Percentiles rank a stretch among this genome's conserved stretches.
Evolutionary conservation across 2,888 invertebrate genomes (phyloP).

Genomic region (Xylota sylvarum): DNA sequence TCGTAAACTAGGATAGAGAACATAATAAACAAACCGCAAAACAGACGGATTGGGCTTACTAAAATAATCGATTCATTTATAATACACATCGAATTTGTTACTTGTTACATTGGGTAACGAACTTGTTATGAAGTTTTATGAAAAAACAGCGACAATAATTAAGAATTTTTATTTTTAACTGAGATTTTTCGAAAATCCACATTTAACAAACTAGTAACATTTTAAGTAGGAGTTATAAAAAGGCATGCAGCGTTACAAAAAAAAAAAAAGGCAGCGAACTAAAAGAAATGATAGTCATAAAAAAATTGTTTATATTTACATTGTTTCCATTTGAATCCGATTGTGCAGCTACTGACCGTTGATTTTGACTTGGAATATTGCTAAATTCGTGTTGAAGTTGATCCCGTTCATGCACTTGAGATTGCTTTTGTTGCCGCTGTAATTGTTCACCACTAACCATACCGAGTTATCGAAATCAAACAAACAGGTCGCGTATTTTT

Average conservation of each 20-base stretch:
- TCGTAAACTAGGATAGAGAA: too few relatives aligned
- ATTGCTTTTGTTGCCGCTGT: slow-evolving; percentile 77
- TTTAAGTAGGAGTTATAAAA: not conserved
- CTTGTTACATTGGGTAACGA: too few relatives aligned
- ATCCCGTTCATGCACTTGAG: slow-evolving; percentile 79
- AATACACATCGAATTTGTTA: too few relatives aligned
- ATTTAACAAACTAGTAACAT: not conserved
- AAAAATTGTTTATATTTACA: slow-evolving; percentile 64
- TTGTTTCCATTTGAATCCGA: slow-evolving; percentile 74
- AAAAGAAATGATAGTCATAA: not conserved
- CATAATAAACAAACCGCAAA: too few relatives aligned
- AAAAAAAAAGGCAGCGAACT: not conserved
- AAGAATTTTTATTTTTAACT: too few relatives aligned
- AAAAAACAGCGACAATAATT: too few relatives aligned
- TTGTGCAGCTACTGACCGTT: slow-evolving; percentile 52
- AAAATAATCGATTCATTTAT: too few relatives aligned
- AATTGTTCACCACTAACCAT: slow-evolving; percentile 78
- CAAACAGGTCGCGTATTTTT: not conserved
- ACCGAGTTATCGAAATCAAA: slow-evolving; percentile 46
- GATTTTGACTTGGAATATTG: slow-evolving; percentile 56
- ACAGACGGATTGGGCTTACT: too few relatives aligned
- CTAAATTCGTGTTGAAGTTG: slow-evolving; percentile 82
- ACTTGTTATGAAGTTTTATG: too few relatives aligned
- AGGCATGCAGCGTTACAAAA: slow-evolving; percentile 21
- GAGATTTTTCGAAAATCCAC: too few relatives aligned